Evolutionary conservation across 35 echinoderm and acorn worm genomes (phyloP).

Genomic region (Heliocidaris erythrogramma): DNA sequence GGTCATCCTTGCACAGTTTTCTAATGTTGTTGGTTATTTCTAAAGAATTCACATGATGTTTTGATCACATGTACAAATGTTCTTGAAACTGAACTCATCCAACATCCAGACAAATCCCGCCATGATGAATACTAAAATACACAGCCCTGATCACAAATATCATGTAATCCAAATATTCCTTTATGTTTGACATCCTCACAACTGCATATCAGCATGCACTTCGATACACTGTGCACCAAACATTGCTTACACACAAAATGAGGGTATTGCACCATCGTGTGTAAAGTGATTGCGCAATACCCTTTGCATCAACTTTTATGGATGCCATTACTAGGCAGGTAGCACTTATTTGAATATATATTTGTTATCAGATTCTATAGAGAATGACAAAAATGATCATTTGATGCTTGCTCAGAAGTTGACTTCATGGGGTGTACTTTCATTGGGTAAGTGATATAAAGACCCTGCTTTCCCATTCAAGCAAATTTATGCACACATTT

Average conservation of each 20-base stretch:
- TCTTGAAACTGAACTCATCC: background rate
- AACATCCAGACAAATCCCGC: background rate
- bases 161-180: background rate
- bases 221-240: no score
- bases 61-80: background rate
- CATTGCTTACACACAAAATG: background rate
- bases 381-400: no score
- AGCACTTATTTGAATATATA: no score
- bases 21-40: background rate
- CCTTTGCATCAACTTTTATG: background rate
- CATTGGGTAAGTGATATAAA: no score
- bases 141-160: background rate
- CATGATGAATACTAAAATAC: background rate
- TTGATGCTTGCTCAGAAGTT: no score
- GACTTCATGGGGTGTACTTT: no score
- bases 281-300: background rate
- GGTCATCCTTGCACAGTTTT: background rate
- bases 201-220: background rate
- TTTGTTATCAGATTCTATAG: no score
- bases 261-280: background rate
- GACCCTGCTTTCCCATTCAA: no score
- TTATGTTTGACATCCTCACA: background rate
- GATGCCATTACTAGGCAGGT: background rate
- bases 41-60: background rate
- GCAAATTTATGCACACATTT: no score